Percentiles rank a stretch among this genome's conserved stretches.
phyloP scores from a whole-genome alignment of 2,797 vertebrate species.

The Cirrhinus molitorella region DNA sequence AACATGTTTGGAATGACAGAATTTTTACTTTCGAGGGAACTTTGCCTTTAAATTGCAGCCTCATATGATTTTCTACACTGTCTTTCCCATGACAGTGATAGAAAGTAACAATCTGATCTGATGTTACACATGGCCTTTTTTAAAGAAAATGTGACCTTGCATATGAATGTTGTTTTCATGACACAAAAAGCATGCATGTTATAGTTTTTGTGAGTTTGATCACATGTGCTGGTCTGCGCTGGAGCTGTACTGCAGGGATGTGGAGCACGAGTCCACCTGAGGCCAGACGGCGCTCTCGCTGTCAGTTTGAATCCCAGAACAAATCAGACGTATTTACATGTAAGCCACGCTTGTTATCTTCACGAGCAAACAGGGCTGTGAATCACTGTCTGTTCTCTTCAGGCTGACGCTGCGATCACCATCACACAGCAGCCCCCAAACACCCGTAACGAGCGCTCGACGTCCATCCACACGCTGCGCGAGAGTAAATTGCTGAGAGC shows the following conservation, averaged over 20 bases:
- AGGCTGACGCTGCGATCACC: neutral
- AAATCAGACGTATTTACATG: constrained; percentile 47
- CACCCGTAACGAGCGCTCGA: neutral
- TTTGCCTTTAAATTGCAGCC: neutral
- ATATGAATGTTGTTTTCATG: constrained; percentile 11
- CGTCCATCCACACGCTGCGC: neutral
- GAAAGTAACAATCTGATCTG: neutral
- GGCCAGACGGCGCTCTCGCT: constrained; percentile 3
- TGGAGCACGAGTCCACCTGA: constrained; percentile 34
- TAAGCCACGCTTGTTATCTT: constrained; percentile 17
- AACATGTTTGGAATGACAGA: neutral
- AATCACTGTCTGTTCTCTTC: constrained; percentile 32
- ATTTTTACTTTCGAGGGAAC: neutral
- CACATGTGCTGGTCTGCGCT: constrained; percentile 36
- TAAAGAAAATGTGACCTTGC: neutral
- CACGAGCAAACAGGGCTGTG: constrained; percentile 22
- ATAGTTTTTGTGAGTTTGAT: constrained; percentile 38
- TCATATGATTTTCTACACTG: neutral
- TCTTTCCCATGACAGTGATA: neutral
- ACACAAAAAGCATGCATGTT: neutral
- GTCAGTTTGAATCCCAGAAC: constrained; percentile 42
- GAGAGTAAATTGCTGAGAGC: constrained; percentile 42
- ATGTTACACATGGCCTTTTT: neutral
- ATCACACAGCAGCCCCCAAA: constrained; percentile 12
- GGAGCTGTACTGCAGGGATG: constrained; percentile 10